Conservation (phyloP, 2,888 invertebrate genomes). For the Ditula angustiorana region DNA sequence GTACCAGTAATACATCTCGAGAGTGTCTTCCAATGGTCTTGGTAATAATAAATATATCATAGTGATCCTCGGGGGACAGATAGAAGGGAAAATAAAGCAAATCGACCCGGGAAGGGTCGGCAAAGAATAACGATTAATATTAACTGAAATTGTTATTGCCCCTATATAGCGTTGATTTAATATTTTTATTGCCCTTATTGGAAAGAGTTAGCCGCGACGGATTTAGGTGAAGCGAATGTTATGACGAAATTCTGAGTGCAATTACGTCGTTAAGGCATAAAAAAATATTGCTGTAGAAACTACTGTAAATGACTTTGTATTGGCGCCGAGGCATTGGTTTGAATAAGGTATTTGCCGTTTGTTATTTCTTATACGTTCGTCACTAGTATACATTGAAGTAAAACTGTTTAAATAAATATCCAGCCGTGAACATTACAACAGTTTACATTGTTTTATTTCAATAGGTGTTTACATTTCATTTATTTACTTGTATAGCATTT, state of each 20-base stretch:
- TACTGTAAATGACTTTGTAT: background rate
- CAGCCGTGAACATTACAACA: too few species aligned
- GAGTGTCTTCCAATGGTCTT: constrained; percentile 77
- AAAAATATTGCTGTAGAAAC: constrained; percentile 13
- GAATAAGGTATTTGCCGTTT: too few species aligned
- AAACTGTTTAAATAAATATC: too few species aligned
- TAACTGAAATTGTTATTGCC: constrained; percentile 83
- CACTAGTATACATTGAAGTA: too few species aligned
- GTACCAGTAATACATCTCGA: constrained; percentile 75
- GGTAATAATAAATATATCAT: constrained; percentile 84
- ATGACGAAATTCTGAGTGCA: constrained; percentile 35
- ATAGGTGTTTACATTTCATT: too few species aligned
- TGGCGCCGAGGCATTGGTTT: too few species aligned
- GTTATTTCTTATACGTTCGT: too few species aligned
- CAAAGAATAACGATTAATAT: constrained; percentile 85
- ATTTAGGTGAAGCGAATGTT: constrained; percentile 26
- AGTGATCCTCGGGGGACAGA: constrained; percentile 77
- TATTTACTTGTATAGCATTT: too few species aligned
- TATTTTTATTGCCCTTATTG: constrained; percentile 75
- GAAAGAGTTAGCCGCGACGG: constrained; percentile 65
- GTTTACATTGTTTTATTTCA: too few species aligned
- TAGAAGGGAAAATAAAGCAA: constrained; percentile 83
- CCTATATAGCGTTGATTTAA: constrained; percentile 75
- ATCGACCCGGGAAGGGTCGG: constrained; percentile 78
- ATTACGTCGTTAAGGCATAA: constrained; percentile 30